Base-by-base conservation (phyloP, 2,888 invertebrate genomes). In the Drosophila multiciliata region DNA sequence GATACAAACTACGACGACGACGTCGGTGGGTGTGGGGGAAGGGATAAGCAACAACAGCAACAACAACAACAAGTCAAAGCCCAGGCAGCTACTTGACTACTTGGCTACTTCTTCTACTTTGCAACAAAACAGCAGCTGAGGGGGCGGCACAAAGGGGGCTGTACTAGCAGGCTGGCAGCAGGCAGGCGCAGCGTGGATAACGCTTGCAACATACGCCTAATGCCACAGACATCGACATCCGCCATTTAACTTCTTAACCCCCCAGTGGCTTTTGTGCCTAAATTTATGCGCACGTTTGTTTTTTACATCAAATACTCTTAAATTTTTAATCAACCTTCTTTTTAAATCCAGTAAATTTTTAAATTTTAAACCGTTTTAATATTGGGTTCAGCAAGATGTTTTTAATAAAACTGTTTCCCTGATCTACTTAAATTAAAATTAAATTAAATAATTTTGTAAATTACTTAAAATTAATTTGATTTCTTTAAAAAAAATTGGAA, bases 181-280 rank as follows among this genome's bases (percentile, higher is more conserved):
- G 67, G 55, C 65, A 64, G 66, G 73, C 61, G 55, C 45, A 59
- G 70, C 68, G 64, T 66, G 59, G 80, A 84, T 86, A 77, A 75
- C 69, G 75, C 82, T 72, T 58, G 75, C 76, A 90, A 87, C 90
- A 86, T 86, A 90, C 86, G 86, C 90, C 86, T 87, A 87, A 87
- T 87, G 86, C 86, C 86, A 90, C 89, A 73, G 81, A 82, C 87
- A 87, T 87, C 86, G 90, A 87, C 86, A 90, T 90, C 86, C 86
- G 86, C 86, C 86, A 87, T 86, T 87, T 83, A 90, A 72, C 80
- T 67, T 71, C 35, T 86, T 83, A 88, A 78, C 87, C 87, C 89
- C 54, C 54, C 26, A 20, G 32, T 36, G 68, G n/a, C 45, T 2
- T 2, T 4, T 8, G 1, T 45, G 50, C 17, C 20, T 1, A 45